Evolutionary conservation across 2,888 invertebrate species (phyloP).

Genomic region (Myopa testacea): DNA sequence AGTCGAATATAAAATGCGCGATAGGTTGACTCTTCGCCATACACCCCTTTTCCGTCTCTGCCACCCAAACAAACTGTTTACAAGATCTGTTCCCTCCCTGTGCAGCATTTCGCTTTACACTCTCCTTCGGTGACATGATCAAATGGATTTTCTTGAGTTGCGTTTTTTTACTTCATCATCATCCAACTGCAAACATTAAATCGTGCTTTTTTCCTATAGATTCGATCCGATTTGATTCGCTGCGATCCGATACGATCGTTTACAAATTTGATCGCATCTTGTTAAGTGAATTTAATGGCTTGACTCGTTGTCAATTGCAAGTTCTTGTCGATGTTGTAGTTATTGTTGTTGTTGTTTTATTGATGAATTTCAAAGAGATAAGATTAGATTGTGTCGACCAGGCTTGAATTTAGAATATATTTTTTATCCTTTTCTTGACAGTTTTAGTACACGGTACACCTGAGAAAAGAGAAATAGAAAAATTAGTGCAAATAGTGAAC

Average conservation of each 20-base stretch:
- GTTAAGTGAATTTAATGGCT: slow-evolving; percentile 55
- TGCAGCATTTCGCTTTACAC: slow-evolving; percentile 2
- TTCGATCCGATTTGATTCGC: slow-evolving; percentile 58
- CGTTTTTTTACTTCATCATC: not conserved
- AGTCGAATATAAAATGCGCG: slow-evolving; percentile 6
- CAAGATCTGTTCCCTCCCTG: not conserved
- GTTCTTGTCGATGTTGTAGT: slow-evolving; percentile 54
- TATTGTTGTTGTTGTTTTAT: not conserved
- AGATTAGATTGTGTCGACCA: not conserved
- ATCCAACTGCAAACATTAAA: slow-evolving; percentile 9
- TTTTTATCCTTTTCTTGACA: too few species aligned
- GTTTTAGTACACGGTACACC: too few species aligned
- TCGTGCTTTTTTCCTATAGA: slow-evolving; percentile 32
- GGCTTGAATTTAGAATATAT: too few species aligned
- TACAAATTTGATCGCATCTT: slow-evolving; percentile 64
- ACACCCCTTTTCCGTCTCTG: not conserved
- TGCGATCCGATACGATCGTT: slow-evolving; percentile 57
- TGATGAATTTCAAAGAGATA: not conserved
- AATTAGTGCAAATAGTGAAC: too few species aligned
- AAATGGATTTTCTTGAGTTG: slow-evolving; percentile 3
- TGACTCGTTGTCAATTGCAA: slow-evolving; percentile 65
- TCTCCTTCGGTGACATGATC: slow-evolving; percentile 29
- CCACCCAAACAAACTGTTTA: not conserved
- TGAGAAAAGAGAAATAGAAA: too few species aligned
- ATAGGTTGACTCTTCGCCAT: not conserved